These are phyloP conservation scores for Sebastolobus alascanus DNA, from an alignment of 2,797 vertebrate genomes.

Conservation along the genomic window DNA sequence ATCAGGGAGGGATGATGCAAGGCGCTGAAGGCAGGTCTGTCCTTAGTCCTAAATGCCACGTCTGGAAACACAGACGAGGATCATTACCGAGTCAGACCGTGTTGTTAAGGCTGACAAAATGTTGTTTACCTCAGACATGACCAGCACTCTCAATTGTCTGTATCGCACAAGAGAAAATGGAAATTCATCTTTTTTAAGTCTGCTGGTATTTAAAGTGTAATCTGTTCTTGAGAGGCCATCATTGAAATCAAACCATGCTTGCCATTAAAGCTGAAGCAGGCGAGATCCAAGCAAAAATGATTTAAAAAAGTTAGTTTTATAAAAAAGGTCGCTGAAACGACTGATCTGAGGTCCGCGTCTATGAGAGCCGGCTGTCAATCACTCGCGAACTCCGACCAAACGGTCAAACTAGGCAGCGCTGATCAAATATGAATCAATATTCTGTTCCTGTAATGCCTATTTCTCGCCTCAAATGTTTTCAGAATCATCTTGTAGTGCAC, in stretches of 20 bases:
- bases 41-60: constrained; percentile 62
- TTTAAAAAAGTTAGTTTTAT: too few relatives aligned
- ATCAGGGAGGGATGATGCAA: constrained; percentile 59
- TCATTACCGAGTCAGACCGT: constrained; percentile 67
- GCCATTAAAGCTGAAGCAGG: constrained; percentile 5
- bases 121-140: constrained; percentile 57
- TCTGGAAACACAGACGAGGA: constrained; percentile 56
- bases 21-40: constrained; percentile 43
- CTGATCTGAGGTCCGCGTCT: too few relatives aligned
- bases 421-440: too few relatives aligned
- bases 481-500: too few relatives aligned
- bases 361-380: too few relatives aligned
- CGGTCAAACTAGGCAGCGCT: too few relatives aligned
- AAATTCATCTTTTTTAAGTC: constrained; percentile 65
- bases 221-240: constrained; percentile 54
- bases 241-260: constrained; percentile 58
- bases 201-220: constrained; percentile 61
- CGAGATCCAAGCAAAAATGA: too few relatives aligned
- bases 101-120: constrained; percentile 71
- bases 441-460: too few relatives aligned
- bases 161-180: constrained; percentile 56
- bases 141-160: constrained; percentile 46
- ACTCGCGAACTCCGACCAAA: too few relatives aligned
- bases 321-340: too few relatives aligned
- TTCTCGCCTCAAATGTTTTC: too few relatives aligned